A percentile compares a stretch with the other conserved stretches of the same genome.
Conservation (phyloP, 2,888 invertebrate species). For the Lacanobia wlatinum region DNA sequence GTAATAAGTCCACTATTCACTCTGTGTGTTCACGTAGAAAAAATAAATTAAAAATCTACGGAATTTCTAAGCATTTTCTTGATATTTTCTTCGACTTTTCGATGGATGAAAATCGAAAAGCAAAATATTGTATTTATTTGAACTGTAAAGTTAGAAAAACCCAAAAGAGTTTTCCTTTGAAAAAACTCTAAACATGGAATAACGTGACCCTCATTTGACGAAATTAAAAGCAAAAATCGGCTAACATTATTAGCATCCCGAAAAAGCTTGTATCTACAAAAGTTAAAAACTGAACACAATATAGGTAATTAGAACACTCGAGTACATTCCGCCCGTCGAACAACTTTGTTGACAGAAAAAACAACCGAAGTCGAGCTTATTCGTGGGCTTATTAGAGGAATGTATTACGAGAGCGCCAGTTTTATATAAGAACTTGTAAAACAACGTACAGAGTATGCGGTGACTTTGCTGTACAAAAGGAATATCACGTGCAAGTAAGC, state of each 20-base stretch:
- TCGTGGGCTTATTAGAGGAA: slow-evolving; percentile 51
- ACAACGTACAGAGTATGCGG: slow-evolving; percentile 45
- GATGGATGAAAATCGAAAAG: slow-evolving; percentile 4
- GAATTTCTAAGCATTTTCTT: slow-evolving; percentile 42
- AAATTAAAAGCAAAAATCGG: slow-evolving; percentile 45
- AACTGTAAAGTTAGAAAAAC: not conserved
- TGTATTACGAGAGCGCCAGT: slow-evolving; percentile 60
- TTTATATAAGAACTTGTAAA: slow-evolving; percentile 63
- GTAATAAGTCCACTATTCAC: slow-evolving; percentile 88
- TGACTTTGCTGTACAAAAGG: slow-evolving; percentile 75
- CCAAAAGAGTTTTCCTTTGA: not conserved
- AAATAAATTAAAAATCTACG: slow-evolving; percentile 64
- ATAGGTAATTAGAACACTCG: slow-evolving; percentile 65
- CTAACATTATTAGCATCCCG: slow-evolving; percentile 61
- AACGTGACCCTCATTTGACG: slow-evolving; percentile 37
- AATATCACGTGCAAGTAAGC: slow-evolving; percentile 88
- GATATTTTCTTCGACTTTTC: slow-evolving; percentile 32
- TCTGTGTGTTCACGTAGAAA: slow-evolving; percentile 75
- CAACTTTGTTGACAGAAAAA: slow-evolving; percentile 37
- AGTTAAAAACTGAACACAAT: slow-evolving; percentile 63
- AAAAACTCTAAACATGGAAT: slow-evolving; percentile 28
- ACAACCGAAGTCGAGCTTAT: slow-evolving; percentile 31
- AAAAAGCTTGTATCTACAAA: slow-evolving; percentile 67
- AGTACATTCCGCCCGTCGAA: slow-evolving; percentile 35
- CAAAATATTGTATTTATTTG: slow-evolving; percentile 10